phyloP scores from a whole-genome alignment of 2,888 invertebrate species.

The Acholoe squamosa region DNA sequence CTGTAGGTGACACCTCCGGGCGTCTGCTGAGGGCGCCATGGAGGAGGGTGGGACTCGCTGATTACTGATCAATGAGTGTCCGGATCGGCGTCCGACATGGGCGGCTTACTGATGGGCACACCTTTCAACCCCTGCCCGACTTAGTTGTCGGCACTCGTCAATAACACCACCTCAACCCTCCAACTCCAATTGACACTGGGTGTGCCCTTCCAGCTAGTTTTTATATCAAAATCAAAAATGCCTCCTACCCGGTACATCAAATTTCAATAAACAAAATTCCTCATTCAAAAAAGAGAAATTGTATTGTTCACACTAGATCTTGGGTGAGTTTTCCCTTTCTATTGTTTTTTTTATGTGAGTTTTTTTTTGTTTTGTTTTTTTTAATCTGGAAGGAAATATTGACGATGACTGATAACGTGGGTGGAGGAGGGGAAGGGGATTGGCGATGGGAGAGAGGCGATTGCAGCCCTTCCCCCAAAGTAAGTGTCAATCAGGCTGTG shows the following conservation, averaged over 20 bases:
- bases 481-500: not conserved
- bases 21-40: not conserved
- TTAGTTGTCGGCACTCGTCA: too few species aligned
- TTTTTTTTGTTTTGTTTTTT: not conserved
- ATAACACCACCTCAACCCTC: not conserved
- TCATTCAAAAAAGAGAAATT: not conserved
- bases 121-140: not conserved
- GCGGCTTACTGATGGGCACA: slow-evolving; percentile 1
- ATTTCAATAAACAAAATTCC: not conserved
- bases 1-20: not conserved
- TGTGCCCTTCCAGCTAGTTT: too few species aligned
- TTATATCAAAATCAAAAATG: too few species aligned
- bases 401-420: not conserved
- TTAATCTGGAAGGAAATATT: not conserved
- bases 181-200: not conserved
- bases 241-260: not conserved
- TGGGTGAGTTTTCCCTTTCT: not conserved
- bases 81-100: not conserved
- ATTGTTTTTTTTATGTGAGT: too few species aligned
- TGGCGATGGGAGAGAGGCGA: not conserved
- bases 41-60: not conserved
- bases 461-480: not conserved
- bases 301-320: not conserved
- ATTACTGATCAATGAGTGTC: slow-evolving; percentile 30
- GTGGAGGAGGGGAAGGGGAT: not conserved